Base-by-base conservation (phyloP, 2,888 invertebrate species). In the Cephalotes varians region DNA sequence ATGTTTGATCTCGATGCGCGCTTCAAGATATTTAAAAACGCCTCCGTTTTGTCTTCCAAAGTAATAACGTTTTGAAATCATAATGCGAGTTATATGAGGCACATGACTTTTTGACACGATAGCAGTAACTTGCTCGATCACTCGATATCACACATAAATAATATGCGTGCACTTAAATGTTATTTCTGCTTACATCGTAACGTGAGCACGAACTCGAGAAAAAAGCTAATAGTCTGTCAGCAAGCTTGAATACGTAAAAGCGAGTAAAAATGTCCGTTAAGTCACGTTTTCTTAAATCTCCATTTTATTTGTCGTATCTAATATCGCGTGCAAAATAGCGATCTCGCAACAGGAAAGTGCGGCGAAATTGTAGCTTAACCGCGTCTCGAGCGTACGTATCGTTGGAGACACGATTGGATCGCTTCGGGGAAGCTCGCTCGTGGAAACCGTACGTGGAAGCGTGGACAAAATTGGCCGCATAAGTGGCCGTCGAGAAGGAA, bases 401-500 rank as follows among this genome's bases (percentile, higher is more conserved):
- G 81, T 25, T 37, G 60, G 80, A 80, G 56, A 69, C 69, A 77
- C 69, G 77, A 77, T 77, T 77, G 69, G 54, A 77, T 69, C 44
- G 18, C 69, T 77, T 77, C 67, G 77, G 12, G 54, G 71, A 71
- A 71, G 18, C 15, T 58, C 12, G 71, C 54, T 40, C 31, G 71
- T 71, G 25, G 56, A 56, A 44, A 69, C 34, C 21, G 44, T 79
- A 71, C 56, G 71, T 58, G 69, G 69, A 69, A 56, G 40, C 56
- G 77, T 77, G 77, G 56, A 79, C 71, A 71, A 79, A 79, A 79
- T 71, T 79, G 71, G 56, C 21, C 76, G 54, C 81, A 74, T 76
- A 76, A 74, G 37, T 81, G 62, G 62, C 31, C 81, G 44, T 31
- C 51, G 64, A 74, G 76, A 62, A 51, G 49, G 40, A 18, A 40